Evolutionary conservation across 1,140 invertebrate genomes (phyloP).

Genomic region (Drusus annulatus): DNA sequence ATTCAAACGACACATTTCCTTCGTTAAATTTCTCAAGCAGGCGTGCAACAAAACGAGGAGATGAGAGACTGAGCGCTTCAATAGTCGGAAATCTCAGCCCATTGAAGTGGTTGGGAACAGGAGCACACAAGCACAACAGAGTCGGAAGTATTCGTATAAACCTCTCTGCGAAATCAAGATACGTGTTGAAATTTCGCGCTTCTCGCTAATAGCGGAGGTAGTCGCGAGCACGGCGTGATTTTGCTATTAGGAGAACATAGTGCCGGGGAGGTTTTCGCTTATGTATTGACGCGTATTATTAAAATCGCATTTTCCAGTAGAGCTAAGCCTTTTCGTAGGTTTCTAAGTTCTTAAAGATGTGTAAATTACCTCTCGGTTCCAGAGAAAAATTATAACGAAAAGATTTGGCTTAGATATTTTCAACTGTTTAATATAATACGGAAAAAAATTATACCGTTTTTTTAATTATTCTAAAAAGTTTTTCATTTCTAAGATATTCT

Average conservation of each 20-base stretch:
- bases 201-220: constrained; percentile 37
- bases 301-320: no score
- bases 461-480: no score
- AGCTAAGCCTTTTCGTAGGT: background rate
- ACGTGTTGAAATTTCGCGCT: constrained; percentile 52
- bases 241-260: constrained; percentile 20
- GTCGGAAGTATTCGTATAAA: constrained; percentile 47
- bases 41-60: no score
- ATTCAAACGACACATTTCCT: background rate
- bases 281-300: background rate
- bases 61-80: background rate
- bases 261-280: constrained; percentile 2
- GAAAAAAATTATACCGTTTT: no score
- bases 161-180: constrained; percentile 50
- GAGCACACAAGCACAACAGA: constrained; percentile 41
- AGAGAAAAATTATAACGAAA: no score
- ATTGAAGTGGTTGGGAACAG: background rate
- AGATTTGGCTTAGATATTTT: no score
- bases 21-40: no score
- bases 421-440: no score
- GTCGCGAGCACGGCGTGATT: constrained; percentile 25
- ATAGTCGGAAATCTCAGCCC: constrained; percentile 11
- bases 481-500: no score
- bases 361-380: no score
- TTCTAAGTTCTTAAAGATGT: no score